These are phyloP conservation scores for Lomographa bimaculata DNA, from an alignment of 2,888 invertebrate species.

Conservation along the genomic window DNA sequence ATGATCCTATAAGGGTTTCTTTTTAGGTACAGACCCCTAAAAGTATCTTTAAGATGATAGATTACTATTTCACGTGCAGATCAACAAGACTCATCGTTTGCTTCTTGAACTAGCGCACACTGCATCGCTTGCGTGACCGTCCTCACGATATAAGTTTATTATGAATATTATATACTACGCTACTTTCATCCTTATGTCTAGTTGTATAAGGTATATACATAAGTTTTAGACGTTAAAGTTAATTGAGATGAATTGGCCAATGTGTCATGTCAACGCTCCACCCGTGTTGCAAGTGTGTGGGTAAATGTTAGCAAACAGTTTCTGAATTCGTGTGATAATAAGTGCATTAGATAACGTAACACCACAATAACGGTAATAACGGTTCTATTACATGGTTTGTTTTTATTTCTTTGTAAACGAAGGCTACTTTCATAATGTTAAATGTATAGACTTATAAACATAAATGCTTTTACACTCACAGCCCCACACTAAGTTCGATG, in stretches of 20 bases:
- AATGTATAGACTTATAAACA: no score
- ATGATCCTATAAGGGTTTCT: no score
- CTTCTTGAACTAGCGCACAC: conserved; percentile 2
- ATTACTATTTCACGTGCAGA: not conserved
- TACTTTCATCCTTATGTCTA: conserved; percentile 4
- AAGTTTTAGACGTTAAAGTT: conserved; percentile 13
- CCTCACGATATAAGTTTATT: conserved; percentile 7
- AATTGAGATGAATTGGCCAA: conserved; percentile 51
- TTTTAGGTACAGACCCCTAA: no score
- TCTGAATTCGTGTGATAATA: conserved; percentile 19
- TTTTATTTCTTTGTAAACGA: conserved; percentile 7
- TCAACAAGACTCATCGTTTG: not conserved
- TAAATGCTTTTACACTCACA: no score
- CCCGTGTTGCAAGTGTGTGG: conserved; percentile 32
- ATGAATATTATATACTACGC: not conserved
- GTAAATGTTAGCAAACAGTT: conserved; percentile 29
- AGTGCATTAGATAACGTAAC: conserved; percentile 20
- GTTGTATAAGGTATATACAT: conserved; percentile 1
- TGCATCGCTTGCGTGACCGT: conserved; percentile 21
- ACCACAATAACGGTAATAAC: conserved; percentile 15
- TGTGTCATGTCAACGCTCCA: conserved; percentile 45
- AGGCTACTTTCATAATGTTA: no score
- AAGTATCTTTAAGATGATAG: not conserved
- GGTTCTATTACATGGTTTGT: conserved; percentile 17
- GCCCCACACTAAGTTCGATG: no score